These are phyloP conservation scores for Callithrix jacchus DNA, from an alignment of 2,113 vertebrate species.

Conservation along the genomic window DNA sequence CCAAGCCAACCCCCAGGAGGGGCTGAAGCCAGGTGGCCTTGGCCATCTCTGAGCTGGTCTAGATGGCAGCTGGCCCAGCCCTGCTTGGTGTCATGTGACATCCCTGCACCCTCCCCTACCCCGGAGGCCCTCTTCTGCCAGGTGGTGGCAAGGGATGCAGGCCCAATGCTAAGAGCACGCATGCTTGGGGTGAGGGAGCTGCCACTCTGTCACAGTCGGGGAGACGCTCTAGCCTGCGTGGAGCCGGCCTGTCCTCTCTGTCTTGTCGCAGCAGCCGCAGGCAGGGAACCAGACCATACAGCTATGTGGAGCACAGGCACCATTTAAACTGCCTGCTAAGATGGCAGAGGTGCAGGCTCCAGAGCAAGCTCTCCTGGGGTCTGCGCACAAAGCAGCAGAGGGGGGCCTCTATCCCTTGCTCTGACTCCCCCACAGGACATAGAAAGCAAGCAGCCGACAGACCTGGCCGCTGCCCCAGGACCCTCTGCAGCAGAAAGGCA, in stretches of 20 bases:
- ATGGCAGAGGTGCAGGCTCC: neutral
- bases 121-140: constrained; percentile 30
- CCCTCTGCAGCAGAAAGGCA: neutral
- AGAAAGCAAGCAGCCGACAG: neutral
- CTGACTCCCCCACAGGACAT: neutral
- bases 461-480: neutral
- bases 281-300: fast-evolving
- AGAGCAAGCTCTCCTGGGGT: neutral
- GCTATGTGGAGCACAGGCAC: fast-evolving
- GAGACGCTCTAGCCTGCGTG: neutral
- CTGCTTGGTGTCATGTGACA: constrained; percentile 32
- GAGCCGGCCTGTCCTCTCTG: neutral
- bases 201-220: neutral
- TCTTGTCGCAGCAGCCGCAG: neutral
- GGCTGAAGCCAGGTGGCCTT: neutral
- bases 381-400: fast-evolving
- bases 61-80: constrained; percentile 15
- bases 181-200: neutral
- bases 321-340: fast-evolving
- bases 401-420: neutral
- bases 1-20: neutral
- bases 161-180: neutral
- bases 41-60: neutral
- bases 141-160: neutral
- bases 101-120: constrained; percentile 8